Conservation (phyloP, 2,113 vertebrate genomes). For the pig (Sus scrofa) region T2T-Sscrofa CM000822.6:83555001-83555500, state of each 20-base stretch:
- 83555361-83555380: too few species aligned
- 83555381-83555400: accelerated
- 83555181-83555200: accelerated
- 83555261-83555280: accelerated
- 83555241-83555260: too few species aligned
- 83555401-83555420: too few species aligned
- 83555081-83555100: too few species aligned
- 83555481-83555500: neutral
- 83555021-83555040: neutral
- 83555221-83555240: accelerated
- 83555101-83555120: neutral
- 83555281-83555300: neutral
- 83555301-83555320: neutral
- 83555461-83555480: neutral
- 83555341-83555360: neutral
- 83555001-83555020: neutral
- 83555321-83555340: neutral
- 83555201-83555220: neutral
- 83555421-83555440: neutral
- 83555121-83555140: neutral
- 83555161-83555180: neutral
- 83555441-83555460: too few species aligned
- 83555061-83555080: neutral
- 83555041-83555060: neutral
- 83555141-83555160: accelerated